Evolutionary conservation across 2,797 vertebrate genomes (phyloP).

Genomic region (Malacoraja senta): DNA sequence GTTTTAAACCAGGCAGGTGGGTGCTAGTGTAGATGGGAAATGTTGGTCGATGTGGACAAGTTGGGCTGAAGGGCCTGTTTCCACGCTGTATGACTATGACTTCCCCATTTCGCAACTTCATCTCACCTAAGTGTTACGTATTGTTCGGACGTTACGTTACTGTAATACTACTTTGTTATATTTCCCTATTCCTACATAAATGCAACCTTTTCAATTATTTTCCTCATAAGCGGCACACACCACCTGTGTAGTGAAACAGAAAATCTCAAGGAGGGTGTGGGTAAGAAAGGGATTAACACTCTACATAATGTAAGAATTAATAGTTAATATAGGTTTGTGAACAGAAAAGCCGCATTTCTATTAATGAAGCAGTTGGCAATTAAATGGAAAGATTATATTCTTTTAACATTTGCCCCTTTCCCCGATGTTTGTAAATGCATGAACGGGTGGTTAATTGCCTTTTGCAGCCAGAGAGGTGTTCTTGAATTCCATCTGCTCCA

Average conservation of each 20-base stretch:
- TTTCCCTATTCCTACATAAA: too few species aligned
- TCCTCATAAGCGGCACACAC: background rate
- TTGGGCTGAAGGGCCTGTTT: too few species aligned
- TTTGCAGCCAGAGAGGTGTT: background rate
- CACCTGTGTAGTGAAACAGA: background rate
- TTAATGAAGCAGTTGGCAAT: background rate
- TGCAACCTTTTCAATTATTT: background rate
- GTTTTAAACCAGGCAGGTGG: too few species aligned
- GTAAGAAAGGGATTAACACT: background rate
- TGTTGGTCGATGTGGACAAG: too few species aligned
- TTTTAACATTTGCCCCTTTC: conserved; percentile 14
- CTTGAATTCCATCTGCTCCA: conserved; percentile 12
- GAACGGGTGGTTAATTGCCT: background rate
- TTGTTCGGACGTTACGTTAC: too few species aligned
- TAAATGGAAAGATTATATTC: background rate
- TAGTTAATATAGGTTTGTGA: background rate
- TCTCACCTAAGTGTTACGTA: background rate
- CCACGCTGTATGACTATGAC: too few species aligned
- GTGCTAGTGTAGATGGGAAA: too few species aligned
- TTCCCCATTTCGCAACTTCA: background rate
- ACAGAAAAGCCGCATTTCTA: background rate
- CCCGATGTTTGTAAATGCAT: conserved; percentile 14
- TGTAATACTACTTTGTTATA: too few species aligned
- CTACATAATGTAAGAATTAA: background rate
- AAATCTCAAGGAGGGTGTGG: background rate